Evolutionary conservation across 2,888 invertebrate species (phyloP).

Genomic region (Luperina testacea): DNA sequence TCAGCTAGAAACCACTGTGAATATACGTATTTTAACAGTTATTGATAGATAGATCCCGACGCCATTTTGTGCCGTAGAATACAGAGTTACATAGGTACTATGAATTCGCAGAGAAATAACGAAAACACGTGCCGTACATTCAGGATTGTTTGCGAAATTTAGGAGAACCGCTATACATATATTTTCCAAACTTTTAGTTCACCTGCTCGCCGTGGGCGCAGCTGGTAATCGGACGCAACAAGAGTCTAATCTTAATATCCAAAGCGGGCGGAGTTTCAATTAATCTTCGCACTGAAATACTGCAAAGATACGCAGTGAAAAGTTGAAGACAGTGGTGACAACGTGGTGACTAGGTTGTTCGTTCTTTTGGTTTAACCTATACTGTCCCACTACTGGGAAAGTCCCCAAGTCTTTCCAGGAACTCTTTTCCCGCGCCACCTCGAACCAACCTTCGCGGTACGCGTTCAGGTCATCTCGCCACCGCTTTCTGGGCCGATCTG

Average conservation of each 20-base stretch:
- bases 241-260: slow-evolving; percentile 24
- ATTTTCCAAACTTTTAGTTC: slow-evolving; percentile 1
- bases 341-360: neutral
- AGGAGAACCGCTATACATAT: neutral
- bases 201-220: slow-evolving; percentile 3
- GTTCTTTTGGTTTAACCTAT: neutral
- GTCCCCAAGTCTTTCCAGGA: neutral
- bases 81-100: neutral
- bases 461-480: neutral
- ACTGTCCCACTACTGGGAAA: neutral
- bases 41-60: slow-evolving; percentile 51
- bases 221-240: slow-evolving; percentile 24
- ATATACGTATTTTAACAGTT: slow-evolving; percentile 58
- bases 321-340: neutral
- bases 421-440: neutral
- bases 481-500: neutral
- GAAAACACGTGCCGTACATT: slow-evolving; percentile 7
- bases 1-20: slow-evolving; percentile 48
- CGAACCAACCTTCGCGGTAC: neutral
- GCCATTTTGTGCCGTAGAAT: slow-evolving; percentile 31
- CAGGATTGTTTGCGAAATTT: neutral
- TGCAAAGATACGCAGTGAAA: neutral
- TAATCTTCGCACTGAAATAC: slow-evolving; percentile 16
- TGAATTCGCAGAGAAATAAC: slow-evolving; percentile 4
- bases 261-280: slow-evolving; percentile 21